Conservation (phyloP, 1,140 invertebrate species). For the Ylistrum balloti region DNA sequence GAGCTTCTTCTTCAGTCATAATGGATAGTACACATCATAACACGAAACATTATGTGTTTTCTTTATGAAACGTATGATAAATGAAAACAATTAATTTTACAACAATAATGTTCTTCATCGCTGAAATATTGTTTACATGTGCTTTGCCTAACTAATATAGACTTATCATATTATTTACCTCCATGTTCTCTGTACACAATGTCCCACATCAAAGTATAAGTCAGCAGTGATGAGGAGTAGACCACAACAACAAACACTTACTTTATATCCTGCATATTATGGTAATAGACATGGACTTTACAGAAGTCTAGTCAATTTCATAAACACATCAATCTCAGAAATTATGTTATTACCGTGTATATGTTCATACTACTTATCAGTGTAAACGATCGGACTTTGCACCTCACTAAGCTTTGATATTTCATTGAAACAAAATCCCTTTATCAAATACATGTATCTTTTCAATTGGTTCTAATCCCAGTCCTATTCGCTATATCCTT, state of each 20-base stretch:
- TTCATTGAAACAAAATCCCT: neutral
- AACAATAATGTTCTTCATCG: neutral
- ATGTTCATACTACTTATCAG: neutral
- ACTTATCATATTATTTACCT: neutral
- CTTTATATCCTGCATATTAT: neutral
- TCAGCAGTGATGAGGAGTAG: neutral
- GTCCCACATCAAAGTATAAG: neutral
- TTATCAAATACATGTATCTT: neutral
- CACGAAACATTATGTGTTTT: too few relatives aligned
- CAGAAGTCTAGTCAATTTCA: constrained; percentile 7
- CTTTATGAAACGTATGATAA: too few relatives aligned
- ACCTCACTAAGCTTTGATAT: neutral
- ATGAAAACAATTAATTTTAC: too few relatives aligned
- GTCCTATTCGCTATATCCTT: neutral
- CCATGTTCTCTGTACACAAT: neutral
- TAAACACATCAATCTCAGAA: neutral
- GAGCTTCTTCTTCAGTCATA: too few relatives aligned
- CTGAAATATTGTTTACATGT: neutral
- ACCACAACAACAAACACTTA: neutral
- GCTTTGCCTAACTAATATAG: neutral
- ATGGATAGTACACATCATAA: too few relatives aligned
- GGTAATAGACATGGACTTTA: neutral
- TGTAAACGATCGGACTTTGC: neutral
- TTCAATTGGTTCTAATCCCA: neutral
- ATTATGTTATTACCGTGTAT: neutral